Conservation (phyloP, 2,888 invertebrate genomes). For the Sphaerophoria taeniata region DNA sequence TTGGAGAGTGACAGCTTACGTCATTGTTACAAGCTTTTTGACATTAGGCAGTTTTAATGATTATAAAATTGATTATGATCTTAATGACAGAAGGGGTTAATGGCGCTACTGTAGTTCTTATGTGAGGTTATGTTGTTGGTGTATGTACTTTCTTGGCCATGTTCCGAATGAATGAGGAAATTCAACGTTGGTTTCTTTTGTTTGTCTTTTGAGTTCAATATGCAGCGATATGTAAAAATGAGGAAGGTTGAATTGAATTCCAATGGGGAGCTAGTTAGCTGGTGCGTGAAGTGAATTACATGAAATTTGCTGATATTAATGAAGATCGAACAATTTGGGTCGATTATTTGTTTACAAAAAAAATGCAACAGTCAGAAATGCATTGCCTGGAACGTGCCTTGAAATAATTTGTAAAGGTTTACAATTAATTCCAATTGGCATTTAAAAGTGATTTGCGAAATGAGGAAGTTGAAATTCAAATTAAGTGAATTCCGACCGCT, state of each 20-base stretch:
- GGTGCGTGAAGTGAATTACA: slow-evolving; percentile 28
- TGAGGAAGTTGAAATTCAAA: too few relatives aligned
- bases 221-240: slow-evolving; percentile 21
- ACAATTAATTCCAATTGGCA: too few relatives aligned
- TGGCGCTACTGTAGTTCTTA: background rate
- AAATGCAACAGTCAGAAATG: background rate
- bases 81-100: slow-evolving; percentile 16
- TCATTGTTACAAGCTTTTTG: slow-evolving; percentile 57
- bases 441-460: too few relatives aligned
- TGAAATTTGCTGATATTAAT: background rate
- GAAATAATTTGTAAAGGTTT: background rate
- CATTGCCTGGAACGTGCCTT: slow-evolving; percentile 27
- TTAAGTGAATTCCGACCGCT: too few relatives aligned
- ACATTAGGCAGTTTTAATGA: slow-evolving; percentile 8
- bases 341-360: too few relatives aligned
- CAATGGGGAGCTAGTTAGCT: background rate
- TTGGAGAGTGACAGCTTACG: slow-evolving; percentile 37
- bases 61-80: slow-evolving; percentile 8
- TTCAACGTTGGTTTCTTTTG: background rate
- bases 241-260: slow-evolving; percentile 26
- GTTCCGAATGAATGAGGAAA: slow-evolving; percentile 35
- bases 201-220: slow-evolving; percentile 11
- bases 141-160: slow-evolving; percentile 22
- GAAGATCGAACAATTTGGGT: slow-evolving; percentile 3
- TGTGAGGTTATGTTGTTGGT: background rate